Evolutionary conservation across 2,888 invertebrate species (phyloP), one percentile per base, ranked within the genome.

Genomic region (Melanostoma mellinum): DNA sequence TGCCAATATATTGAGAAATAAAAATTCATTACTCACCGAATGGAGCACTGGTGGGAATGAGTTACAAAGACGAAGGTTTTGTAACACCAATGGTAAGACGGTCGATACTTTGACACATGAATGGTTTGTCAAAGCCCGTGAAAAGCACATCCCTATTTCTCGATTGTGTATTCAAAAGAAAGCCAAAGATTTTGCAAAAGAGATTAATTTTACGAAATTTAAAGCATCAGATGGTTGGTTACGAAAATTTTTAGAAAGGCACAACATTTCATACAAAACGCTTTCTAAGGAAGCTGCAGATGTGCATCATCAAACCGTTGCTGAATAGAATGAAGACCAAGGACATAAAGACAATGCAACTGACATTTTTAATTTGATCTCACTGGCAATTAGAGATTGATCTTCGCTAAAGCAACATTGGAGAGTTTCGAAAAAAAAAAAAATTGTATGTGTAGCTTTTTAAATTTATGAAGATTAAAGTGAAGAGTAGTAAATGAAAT

Each of bases 211-310:
- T n/a, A 30, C 8, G 35, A 61, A 6, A 46, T 46, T 61, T 35
- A 61, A 33, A 10, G 60, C 33, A 46, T 46, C 60, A 35, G 35
- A 33, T 33, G 33, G 10, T 35, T 46, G 35, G 61, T 48, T 42
- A 58, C 42, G 42, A 36, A 46, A 46, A 32, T 61, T 61, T 61
- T 46, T 61, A 35, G 46, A 61, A 48, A 9, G 46, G 8, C 61
- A 61, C 35, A 61, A 61, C 36, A 61, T 61, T 61, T 61, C 61
- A 9, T 67, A 53, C 9, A 52, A 10, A 53, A 32, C 42, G 10
- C 42, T 53, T 42, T 42, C 67, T 40, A 33, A 3, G 6, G 53
- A 53, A 42, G 40, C 30, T 53, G 67, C 52, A n/a, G 67, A 63
- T 50, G 50, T 63, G 9, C 38, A 63, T 50, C 20, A 48, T 50